phyloP scores from a whole-genome alignment of 2,888 invertebrate species.

The Notodromas monacha region DNA sequence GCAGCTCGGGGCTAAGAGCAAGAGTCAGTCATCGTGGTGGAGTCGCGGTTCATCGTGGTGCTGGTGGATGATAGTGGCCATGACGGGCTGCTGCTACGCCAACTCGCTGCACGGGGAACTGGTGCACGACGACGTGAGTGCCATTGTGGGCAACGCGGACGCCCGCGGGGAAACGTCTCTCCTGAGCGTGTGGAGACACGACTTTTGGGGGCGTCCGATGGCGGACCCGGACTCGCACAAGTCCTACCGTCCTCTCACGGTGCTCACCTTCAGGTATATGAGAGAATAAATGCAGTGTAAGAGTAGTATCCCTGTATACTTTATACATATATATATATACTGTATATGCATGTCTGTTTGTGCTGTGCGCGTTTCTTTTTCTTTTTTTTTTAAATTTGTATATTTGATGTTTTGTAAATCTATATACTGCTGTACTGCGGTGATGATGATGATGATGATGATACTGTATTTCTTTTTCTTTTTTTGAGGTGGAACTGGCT shows the following conservation, averaged over 20 bases:
- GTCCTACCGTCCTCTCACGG: conserved; percentile 50
- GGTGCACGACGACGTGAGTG: conserved; percentile 59
- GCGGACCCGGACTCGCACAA: conserved; percentile 47
- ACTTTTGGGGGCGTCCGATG: conserved; percentile 72
- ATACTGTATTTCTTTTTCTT: background rate
- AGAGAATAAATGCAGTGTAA: background rate
- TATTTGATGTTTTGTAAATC: too few relatives aligned
- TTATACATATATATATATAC: background rate
- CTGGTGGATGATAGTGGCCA: too few relatives aligned
- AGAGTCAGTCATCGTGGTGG: too few relatives aligned
- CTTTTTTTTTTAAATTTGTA: too few relatives aligned
- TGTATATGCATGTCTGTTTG: conserved; percentile 15
- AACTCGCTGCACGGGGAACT: conserved; percentile 45
- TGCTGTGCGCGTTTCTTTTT: too few relatives aligned
- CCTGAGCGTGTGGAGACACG: conserved; percentile 31
- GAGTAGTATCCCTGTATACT: background rate
- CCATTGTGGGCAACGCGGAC: conserved; percentile 44
- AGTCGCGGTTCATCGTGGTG: too few relatives aligned
- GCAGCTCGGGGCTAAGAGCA: too few relatives aligned
- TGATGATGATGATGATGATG: conserved; percentile 4
- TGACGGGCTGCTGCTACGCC: too few relatives aligned
- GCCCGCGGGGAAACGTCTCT: conserved; percentile 32
- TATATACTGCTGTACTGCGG: too few relatives aligned
- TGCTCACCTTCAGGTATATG: conserved; percentile 39
- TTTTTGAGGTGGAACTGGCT: conserved; percentile 36